Evolutionary conservation across 2,888 invertebrate genomes (phyloP).

Genomic region (Laspeyria flexula): DNA sequence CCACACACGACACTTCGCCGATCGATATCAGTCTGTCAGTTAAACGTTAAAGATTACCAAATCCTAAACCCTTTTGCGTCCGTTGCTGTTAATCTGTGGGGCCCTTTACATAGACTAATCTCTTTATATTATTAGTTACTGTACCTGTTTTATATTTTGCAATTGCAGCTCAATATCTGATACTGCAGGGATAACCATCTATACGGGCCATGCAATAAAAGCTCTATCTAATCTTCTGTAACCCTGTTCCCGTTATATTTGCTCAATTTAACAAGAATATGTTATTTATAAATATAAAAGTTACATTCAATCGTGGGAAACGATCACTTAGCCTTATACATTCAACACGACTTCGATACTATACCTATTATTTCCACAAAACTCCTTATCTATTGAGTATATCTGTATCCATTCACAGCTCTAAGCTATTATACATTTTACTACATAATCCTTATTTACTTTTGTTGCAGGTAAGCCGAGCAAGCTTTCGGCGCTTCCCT

Average conservation of each 20-base stretch:
- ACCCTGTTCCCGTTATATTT: not conserved
- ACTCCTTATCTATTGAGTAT: not conserved
- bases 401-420: conserved; percentile 13
- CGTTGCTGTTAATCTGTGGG: no score
- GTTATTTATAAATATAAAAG: not conserved
- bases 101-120: no score
- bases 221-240: no score
- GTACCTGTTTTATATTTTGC: no score
- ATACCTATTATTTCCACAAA: not conserved
- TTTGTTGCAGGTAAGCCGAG: conserved; percentile 60
- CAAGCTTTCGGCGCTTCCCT: conserved; percentile 14
- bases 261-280: not conserved
- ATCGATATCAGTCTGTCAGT: no score
- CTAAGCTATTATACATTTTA: conserved; percentile 11
- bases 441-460: conserved; percentile 29
- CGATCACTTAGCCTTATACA: conserved; percentile 2
- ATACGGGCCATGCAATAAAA: no score
- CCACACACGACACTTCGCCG: no score
- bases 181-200: no score
- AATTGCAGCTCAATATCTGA: no score
- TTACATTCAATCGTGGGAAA: not conserved
- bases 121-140: no score
- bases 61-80: no score
- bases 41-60: no score
- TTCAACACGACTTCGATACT: conserved; percentile 6